phyloP scores from a whole-genome alignment of 1,140 invertebrate species.

The Nasonia longicornis region DNA sequence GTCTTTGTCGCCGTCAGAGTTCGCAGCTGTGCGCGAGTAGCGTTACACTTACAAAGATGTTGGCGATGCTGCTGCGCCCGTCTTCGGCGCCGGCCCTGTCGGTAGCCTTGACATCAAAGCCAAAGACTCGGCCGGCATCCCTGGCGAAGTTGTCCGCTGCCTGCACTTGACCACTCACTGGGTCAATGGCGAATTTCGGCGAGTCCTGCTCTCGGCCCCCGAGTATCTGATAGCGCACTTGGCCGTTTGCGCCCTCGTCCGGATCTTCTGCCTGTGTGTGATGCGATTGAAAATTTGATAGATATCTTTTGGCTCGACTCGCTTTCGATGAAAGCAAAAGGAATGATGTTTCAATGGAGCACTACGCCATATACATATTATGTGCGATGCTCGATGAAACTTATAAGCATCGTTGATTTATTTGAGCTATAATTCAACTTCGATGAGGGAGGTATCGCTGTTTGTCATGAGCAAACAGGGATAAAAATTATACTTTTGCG shows the following conservation, averaged over 20 bases:
- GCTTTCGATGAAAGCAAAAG: too few relatives aligned
- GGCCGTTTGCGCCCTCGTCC: constrained; percentile 81
- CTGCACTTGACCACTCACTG: constrained; percentile 79
- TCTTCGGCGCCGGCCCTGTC: constrained; percentile 82
- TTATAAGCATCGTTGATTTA: too few relatives aligned
- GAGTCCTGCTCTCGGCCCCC: constrained; percentile 69
- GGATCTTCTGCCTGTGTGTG: constrained; percentile 76
- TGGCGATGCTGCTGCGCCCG: constrained; percentile 83
- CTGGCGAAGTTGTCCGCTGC: constrained; percentile 75
- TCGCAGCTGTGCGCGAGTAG: not conserved
- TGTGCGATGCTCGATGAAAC: too few relatives aligned
- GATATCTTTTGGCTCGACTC: too few relatives aligned
- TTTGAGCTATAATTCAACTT: too few relatives aligned
- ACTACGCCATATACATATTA: not conserved
- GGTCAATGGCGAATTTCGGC: constrained; percentile 81
- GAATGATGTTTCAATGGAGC: not conserved
- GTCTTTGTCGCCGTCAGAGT: not conserved
- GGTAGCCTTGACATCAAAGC: constrained; percentile 90
- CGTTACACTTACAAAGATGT: constrained; percentile 80
- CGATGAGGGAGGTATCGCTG: too few relatives aligned
- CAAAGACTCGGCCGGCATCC: constrained; percentile 81
- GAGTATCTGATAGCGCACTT: constrained; percentile 84
- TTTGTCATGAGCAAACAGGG: too few relatives aligned
- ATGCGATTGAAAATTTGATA: not conserved
- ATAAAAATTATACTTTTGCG: too few relatives aligned